These are phyloP conservation scores for Eonycteris spelaea DNA, from an alignment of 2,113 vertebrate species.

Conservation along the genomic window DNA sequence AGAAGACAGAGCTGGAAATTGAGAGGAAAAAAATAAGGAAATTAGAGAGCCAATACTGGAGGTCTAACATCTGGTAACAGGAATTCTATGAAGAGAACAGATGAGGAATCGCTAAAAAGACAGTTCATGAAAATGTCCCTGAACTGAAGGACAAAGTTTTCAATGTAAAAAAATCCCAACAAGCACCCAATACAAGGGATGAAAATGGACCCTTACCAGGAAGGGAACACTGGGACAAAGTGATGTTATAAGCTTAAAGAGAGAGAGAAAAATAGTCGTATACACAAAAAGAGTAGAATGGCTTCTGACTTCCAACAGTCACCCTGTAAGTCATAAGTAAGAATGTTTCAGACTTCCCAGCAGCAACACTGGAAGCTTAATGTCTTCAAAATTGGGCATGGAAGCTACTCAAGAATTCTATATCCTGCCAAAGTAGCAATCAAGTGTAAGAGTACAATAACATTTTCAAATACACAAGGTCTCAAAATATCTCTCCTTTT, in stretches of 20 bases:
- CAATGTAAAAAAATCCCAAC: background rate
- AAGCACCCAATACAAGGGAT: background rate
- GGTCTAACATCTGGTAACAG: background rate
- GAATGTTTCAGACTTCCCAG: background rate
- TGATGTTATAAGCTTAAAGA: background rate
- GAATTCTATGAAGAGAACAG: constrained; percentile 4
- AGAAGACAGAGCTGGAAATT: constrained; percentile 18
- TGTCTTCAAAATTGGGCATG: background rate
- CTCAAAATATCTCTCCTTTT: constrained; percentile 24
- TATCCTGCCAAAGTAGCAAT: background rate
- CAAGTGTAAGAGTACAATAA: background rate
- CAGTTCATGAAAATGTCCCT: background rate
- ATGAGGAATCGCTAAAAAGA: constrained; percentile 9
- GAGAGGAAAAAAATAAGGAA: background rate
- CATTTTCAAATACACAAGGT: background rate
- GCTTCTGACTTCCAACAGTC: background rate
- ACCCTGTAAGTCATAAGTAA: background rate
- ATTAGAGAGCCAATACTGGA: background rate
- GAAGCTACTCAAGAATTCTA: background rate
- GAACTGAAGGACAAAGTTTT: background rate
- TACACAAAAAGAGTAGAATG: background rate
- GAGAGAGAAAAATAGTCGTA: background rate
- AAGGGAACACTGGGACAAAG: background rate
- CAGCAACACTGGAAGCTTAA: background rate
- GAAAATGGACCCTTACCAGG: background rate